A percentile compares a stretch with the other conserved stretches of the same genome.
Conservation (phyloP, 2,113 vertebrate genomes). For the Mixornis gularis region DNA sequence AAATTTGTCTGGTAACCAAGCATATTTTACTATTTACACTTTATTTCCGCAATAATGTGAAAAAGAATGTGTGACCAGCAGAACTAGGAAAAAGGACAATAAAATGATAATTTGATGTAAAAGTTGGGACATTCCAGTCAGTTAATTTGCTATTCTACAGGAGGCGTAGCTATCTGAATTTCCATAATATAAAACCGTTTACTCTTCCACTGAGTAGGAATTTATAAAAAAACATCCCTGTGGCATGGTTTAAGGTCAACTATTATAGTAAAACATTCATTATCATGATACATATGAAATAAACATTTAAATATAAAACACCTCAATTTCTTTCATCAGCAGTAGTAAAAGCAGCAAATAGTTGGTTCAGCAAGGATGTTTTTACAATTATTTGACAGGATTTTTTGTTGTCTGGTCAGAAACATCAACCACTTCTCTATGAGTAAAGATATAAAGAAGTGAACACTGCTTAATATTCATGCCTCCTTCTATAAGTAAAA, state of each 20-base stretch:
- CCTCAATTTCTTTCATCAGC: neutral
- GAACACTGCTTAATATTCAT: neutral
- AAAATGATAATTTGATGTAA: neutral
- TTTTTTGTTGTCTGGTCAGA: neutral
- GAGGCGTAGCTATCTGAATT: neutral
- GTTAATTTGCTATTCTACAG: neutral
- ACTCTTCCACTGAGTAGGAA: neutral
- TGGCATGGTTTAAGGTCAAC: neutral
- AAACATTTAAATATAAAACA: neutral
- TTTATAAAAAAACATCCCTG: neutral
- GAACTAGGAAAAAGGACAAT: neutral
- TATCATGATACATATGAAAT: neutral
- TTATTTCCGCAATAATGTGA: neutral
- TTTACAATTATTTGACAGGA: neutral
- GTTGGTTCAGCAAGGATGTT: neutral
- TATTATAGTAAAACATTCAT: neutral
- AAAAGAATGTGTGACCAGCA: neutral
- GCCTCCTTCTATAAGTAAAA: neutral
- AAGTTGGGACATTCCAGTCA: neutral
- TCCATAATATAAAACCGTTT: neutral
- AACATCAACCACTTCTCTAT: neutral
- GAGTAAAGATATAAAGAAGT: neutral
- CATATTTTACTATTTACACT: neutral
- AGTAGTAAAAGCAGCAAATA: neutral
- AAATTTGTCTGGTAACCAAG: neutral